Base-by-base conservation (phyloP, 2,113 vertebrate genomes). In the Heterotilapia buettikoferi region DNA sequence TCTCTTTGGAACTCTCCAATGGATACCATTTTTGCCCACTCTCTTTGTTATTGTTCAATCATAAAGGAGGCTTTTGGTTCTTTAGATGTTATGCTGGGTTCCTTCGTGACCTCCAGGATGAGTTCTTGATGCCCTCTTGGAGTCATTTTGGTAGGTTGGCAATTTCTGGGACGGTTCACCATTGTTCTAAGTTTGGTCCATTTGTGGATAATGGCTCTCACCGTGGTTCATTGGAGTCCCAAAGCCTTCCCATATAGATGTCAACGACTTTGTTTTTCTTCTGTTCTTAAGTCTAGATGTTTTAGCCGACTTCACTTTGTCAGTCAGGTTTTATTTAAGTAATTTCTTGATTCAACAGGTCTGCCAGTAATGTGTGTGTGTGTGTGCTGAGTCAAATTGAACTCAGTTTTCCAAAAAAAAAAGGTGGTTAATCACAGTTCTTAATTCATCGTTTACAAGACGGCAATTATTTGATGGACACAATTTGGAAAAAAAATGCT, bases 141-240 rank as follows among this genome's bases (percentile, higher is more conserved):
- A 45, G 14, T 73, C 21, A 18, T 73, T 26, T 73, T 26, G 38
- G 38, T 73, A 73, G 8, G 38, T 1, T 43, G 38, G n/a, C 38
- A 24, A 6, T 43, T 43, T 43, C n/a, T 24, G n/a, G 21, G 24
- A 45, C 2, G 21, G 68, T 45, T 71, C n/a, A 43, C 38, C 21
- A 24, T 24, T 43, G 66, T 43, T 71, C 66, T 16, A 73, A 45
- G 5, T 45, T 24, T 43, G n/a, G 7, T 71, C 38, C 21, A 26
- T 24, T 16, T 43, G 12, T 1, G 63, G 33, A 68, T 26, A 71
- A 9, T 43, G 38, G 3, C 38, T 71, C 66, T 45, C 38, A 16
- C 38, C 0, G 0, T 43, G 33, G 33, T 66, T 66, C 0, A 0
- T n/a, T 66, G 61, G 61, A 71, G 66, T 1, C 12, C 66, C n/a